Base-by-base conservation (phyloP, 2,113 vertebrate genomes). In the Polyodon spathula region DNA sequence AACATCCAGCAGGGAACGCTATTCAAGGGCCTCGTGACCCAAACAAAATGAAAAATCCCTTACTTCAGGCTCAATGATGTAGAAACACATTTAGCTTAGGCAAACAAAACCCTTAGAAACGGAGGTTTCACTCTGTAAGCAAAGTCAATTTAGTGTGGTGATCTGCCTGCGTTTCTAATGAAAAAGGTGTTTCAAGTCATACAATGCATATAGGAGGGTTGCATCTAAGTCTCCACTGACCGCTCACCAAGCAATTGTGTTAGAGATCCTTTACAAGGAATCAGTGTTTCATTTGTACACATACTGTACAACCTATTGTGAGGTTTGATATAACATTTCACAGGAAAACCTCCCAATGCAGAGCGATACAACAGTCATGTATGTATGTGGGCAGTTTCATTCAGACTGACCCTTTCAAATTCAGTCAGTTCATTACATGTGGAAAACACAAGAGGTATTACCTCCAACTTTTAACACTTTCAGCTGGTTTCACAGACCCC, bases 81-180 rank as follows among this genome's bases (percentile, higher is more conserved):
- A 84, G 81, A 74, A 80, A 61, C 6, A 77, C 65, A 87, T 89
- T 87, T 69, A 80, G 92, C 91, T 89, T 80, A 76, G 77, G 72
- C 74, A 61, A 64, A 78, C 86, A 82, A 53, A 86, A 84, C 78
- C 76, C 67, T 86, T 79, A 80, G 80, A 87, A 81, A 83, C 46
- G 42, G 66, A 58, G 60, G 62, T 85, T 89, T 85, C 59, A 79
- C 78, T 81, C 64, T 81, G 82, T 86, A 88, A 89, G 89, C 88
- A 91, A 84, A 89, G 76, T 69, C 70, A 71, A 74, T 78, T 73
- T 76, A 54, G 61, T 64, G 56, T 64, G 66, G 65, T 74, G 71
- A 80, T 77, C 72, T 37, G 10, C 54, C 40, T 60, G 62, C 69
- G 69, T 80, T 74, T 74, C 70, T 56, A 66, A 54, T 70, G 60